A percentile compares a stretch with the other conserved stretches of the same genome.
These are phyloP conservation scores for Ecliptopera silaceata DNA, from an alignment of 2,888 invertebrate species.

Conservation along the genomic window DNA sequence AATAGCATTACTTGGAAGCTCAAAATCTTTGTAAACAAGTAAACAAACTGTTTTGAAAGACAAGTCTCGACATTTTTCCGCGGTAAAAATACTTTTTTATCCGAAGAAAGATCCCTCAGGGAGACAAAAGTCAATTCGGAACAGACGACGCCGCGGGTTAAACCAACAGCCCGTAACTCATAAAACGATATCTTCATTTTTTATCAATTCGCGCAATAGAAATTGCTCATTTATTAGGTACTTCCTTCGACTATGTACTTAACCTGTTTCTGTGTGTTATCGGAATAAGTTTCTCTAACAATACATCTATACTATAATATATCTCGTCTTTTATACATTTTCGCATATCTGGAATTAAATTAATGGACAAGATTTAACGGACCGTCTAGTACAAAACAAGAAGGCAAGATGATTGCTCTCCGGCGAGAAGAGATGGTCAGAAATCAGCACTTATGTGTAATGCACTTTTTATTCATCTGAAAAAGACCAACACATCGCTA, in stretches of 20 bases:
- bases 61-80: slow-evolving; percentile 6
- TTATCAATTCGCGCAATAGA: slow-evolving; percentile 24
- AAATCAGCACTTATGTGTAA: too few species aligned
- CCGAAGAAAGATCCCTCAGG: slow-evolving; percentile 15
- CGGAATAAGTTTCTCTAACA: too few species aligned
- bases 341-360: too few species aligned
- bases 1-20: background rate
- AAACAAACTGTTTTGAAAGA: slow-evolving; percentile 5
- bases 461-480: too few species aligned
- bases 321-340: too few species aligned
- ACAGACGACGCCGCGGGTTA: slow-evolving; percentile 18
- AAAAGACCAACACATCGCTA: too few species aligned
- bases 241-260: slow-evolving; percentile 3
- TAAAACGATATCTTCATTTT: slow-evolving; percentile 14
- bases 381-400: too few species aligned
- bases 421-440: too few species aligned
- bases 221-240: slow-evolving; percentile 23
- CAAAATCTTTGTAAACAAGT: slow-evolving; percentile 4
- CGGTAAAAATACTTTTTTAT: slow-evolving; percentile 22
- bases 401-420: too few species aligned
- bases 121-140: slow-evolving; percentile 21
- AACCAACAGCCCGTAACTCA: slow-evolving; percentile 9
- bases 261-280: background rate
- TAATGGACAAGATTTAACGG: too few species aligned
- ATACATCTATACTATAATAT: too few species aligned